Base-by-base conservation (phyloP, 1,140 invertebrate species). In the Anastatus disparis region DNA sequence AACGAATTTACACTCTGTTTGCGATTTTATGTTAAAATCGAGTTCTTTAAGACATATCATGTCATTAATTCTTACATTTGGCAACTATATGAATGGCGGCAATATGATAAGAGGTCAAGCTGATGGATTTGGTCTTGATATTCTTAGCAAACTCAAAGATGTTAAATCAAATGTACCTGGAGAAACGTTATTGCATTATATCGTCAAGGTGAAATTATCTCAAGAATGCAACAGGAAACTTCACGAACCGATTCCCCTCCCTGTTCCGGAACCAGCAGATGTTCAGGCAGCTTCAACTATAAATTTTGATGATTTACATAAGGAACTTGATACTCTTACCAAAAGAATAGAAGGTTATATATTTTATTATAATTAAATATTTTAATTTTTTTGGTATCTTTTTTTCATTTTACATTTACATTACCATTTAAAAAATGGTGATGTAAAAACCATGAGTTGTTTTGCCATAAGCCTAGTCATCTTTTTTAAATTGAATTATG, bases 51-150 rank as follows among this genome's bases (percentile, higher is more conserved):
- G 95, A 83, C 89, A 90, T 98, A n/a, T n/a, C 4, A 91, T 98
- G 78, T 91, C 94, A 1, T 90, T 98, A 13, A 96, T 99, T 71
- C 84, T 99, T 44, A 94, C 96, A 0, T 87, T 97, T 35, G 97
- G 97, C 3, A 98, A 99, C 84, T 98, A 97, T 73, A 98, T 98
- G 97, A 98, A 99, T 81, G 97, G 96, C 48, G 97, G 96, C 6
- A 98, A 98, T 82, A 89, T 92, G 53, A 91, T 93, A 71, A 87
- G 97, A 69, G 97, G 97, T 0, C 96, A 99, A 85, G 97, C 97
- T 0, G 97, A 99, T 85, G 97, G 97, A n/a, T n/a, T 0, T 99
- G 95, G 94, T 4, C 84, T 99, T 3, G 96, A 98, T 80, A 98
- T 99, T 78, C 86, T 99, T 13, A 88, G 93, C 0, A 98, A 97